A percentile compares a stretch with the other conserved stretches of the same genome.
phyloP scores from a whole-genome alignment of 1,140 invertebrate genomes.

The Drosophila novamexicana region DNA sequence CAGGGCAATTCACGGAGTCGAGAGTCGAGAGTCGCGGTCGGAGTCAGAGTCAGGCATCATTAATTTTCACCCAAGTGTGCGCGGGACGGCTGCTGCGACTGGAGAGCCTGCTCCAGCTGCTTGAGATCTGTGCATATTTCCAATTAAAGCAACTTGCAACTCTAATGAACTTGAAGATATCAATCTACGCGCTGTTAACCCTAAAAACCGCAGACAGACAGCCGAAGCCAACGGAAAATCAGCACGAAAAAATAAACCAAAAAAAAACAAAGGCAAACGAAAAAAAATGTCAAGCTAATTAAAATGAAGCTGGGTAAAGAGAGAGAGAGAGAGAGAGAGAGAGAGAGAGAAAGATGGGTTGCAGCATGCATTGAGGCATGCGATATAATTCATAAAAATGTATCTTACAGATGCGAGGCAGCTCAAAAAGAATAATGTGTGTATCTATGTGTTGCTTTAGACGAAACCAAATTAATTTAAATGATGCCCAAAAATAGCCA shows the following conservation, averaged over 20 bases:
- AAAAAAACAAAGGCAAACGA: constrained; percentile 34
- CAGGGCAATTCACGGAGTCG: not conserved
- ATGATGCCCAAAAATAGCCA: constrained; percentile 69
- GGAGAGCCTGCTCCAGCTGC: constrained; percentile 9
- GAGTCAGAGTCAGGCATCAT: constrained; percentile 67
- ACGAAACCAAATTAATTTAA: constrained; percentile 66
- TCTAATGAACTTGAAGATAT: constrained; percentile 84
- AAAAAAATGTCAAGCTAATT: constrained; percentile 77
- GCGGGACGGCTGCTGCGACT: constrained; percentile 36
- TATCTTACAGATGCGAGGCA: constrained; percentile 17
- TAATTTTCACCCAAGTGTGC: constrained; percentile 82
- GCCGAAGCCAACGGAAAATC: constrained; percentile 28
- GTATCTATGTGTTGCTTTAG: not conserved
- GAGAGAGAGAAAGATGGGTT: constrained; percentile 9
- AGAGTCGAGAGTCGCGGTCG: constrained; percentile 11
- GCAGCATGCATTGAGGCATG: constrained; percentile 54
- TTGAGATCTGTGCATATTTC: constrained; percentile 66
- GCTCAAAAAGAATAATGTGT: constrained; percentile 29
- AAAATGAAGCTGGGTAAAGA: constrained; percentile 51
- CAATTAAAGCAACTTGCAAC: constrained; percentile 81
- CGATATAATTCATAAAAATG: constrained; percentile 66
- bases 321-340: too few species aligned
- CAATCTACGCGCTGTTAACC: constrained; percentile 83
- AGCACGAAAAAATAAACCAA: constrained; percentile 8
- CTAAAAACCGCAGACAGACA: constrained; percentile 59